Base-by-base conservation (phyloP, 2,113 vertebrate genomes). In the Oreocharis arfaki region DNA sequence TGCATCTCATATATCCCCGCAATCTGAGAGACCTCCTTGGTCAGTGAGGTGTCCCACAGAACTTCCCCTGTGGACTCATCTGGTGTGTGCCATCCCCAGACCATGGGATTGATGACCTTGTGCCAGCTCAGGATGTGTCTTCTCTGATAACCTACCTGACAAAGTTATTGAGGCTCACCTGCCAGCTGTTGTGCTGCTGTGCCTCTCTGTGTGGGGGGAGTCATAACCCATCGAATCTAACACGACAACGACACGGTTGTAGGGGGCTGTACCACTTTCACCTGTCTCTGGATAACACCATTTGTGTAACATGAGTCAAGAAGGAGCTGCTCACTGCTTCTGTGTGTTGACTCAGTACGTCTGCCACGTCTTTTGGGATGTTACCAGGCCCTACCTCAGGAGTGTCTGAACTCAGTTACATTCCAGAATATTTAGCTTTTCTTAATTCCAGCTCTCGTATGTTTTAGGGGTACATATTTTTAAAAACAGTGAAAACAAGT, bases 241-340 rank as follows among this genome's bases (percentile, higher is more conserved):
- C 9, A 9, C 26, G 24, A 16, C 12, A 60, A 6, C 55, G 32
- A 30, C 22, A 20, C 0, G 0, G 13, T 18, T 35, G 5, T 23
- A 37, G 50, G 1, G 0, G 55, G 16, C 67, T 64, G 41, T 23
- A 35, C 18, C 24, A 37, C n/a, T 49, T 75, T 10, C 7, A 46
- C 26, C 16, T 5, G 0, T 69, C 44, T 56, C n/a, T 39, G 12
- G 39, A 6, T 17, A 37, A 41, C 39, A 41, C 8, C 3, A 8
- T n/a, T 44, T 69, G 15, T 68, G 10, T 63, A 18, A 20, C 12
- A 7, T 0, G 20, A 12, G 24, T 83, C 27, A 27, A 11, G 24
- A 67, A 35, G 5, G 14, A 74, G 24, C 27, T 52, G 7, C 47
- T 77, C 6, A 7, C 50, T 69, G 70, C 27, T 73, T 88, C 37